phyloP scores from a whole-genome alignment of 2,888 invertebrate genomes.

The Ochropacha duplaris region DNA sequence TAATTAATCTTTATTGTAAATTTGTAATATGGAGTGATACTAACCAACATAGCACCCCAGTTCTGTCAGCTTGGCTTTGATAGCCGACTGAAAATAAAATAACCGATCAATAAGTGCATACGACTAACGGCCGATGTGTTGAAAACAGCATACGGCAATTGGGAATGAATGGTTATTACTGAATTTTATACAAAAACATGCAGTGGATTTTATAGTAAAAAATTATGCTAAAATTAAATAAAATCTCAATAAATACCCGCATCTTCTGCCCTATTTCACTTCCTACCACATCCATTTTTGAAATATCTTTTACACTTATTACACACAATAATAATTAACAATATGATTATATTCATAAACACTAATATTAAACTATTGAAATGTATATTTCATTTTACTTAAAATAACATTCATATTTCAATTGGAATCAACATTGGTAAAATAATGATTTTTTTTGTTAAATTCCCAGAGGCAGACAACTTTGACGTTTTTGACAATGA shows the following conservation, averaged over 20 bases:
- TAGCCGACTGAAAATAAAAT: slow-evolving; percentile 89
- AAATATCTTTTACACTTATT: slow-evolving; percentile 20
- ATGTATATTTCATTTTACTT: slow-evolving; percentile 7
- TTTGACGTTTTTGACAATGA: neutral
- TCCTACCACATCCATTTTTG: slow-evolving; percentile 89
- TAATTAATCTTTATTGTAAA: neutral
- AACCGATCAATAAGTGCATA: slow-evolving; percentile 2
- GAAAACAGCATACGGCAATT: neutral
- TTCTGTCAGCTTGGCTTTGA: slow-evolving; percentile 97
- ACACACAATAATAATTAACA: slow-evolving; percentile 19
- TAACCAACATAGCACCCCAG: slow-evolving; percentile 95
- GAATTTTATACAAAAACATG: neutral
- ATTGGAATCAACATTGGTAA: neutral
- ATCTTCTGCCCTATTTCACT: slow-evolving; percentile 94
- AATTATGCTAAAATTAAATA: slow-evolving; percentile 84
- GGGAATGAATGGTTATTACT: neutral
- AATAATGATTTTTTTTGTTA: slow-evolving; percentile 8
- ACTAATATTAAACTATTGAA: slow-evolving; percentile 5
- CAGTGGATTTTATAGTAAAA: neutral
- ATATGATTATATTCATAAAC: slow-evolving; percentile 7
- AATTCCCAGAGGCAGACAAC: neutral
- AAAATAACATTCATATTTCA: slow-evolving; percentile 8
- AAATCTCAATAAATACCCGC: slow-evolving; percentile 83
- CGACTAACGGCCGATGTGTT: neutral
- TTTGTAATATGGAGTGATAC: slow-evolving; percentile 42